Base-by-base conservation (phyloP, 2,113 vertebrate species). In the Numida meleagris region DNA sequence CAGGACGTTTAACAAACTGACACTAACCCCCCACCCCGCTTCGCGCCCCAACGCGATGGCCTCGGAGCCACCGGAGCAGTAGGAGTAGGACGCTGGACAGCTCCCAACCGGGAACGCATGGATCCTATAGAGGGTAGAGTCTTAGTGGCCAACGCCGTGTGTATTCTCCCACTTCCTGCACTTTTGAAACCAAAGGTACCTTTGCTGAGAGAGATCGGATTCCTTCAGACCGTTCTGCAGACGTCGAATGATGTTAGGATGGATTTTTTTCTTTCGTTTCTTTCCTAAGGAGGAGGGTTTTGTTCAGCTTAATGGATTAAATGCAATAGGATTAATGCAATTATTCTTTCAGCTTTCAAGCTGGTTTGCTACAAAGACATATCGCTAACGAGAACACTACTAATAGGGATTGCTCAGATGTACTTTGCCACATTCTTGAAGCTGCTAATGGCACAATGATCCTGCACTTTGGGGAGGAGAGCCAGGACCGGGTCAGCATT, bases 161-260 rank as follows among this genome's bases (percentile, higher is more conserved):
- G 96, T 89, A 53, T 82, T 72, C 82, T 89, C 93, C 97, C 95
- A 88, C 95, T 95, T 93, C 95, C 91, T 94, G 91, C 95, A 82
- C 95, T 97, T 96, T 82, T 74, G 77, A 98, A 98, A 97, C 97
- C 98, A 98, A 98, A 98, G 97, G 97, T 97, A 96, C 97, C 96
- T 91, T 91, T 25, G n/a, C 48, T 70, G 61, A 97, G 94, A 95
- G 91, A 71, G 42, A 51, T 53, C 2, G 7, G 40, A 51, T 34
- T 55, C 46, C 92, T 83, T 51, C 18, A 14, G 72, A 40, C 76
- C 18, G 11, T 42, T 63, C 70, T 74, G 31, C 14, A 42, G 84
- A 79, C 23, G 2, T 15, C 14, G 25, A 87, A 66, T 2, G 34
- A 61, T 1, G 8, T 74, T 27, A 42, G 79, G 88, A 73, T 79